phyloP scores from a whole-genome alignment of 2,113 vertebrate species.

The Ciconia stormi region DNA sequence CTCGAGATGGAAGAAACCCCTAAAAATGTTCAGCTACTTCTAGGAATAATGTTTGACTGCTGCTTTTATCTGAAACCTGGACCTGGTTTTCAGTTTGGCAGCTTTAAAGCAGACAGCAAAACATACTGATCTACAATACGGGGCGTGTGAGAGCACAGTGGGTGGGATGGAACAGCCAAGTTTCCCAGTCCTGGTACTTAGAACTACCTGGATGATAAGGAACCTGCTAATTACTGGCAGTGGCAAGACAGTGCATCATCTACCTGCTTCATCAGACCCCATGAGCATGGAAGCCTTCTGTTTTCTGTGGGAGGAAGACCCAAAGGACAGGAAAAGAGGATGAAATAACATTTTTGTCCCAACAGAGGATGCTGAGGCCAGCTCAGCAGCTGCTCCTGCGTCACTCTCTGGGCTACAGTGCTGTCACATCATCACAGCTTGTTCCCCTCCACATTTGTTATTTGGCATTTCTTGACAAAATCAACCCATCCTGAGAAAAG shows the following conservation, averaged over 20 bases:
- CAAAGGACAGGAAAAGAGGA: neutral
- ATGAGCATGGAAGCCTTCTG: neutral
- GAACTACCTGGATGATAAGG: neutral
- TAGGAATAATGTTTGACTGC: neutral
- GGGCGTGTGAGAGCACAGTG: fast-evolving
- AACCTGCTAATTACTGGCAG: neutral
- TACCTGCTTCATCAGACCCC: neutral
- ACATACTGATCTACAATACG: fast-evolving
- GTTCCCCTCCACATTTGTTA: neutral
- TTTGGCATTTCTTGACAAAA: neutral
- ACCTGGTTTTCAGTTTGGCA: neutral
- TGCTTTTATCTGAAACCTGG: neutral
- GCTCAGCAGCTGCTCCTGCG: neutral
- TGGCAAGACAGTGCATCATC: neutral
- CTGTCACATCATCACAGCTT: neutral
- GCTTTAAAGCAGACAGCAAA: neutral
- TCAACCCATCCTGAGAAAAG: neutral
- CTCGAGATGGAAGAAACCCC: neutral
- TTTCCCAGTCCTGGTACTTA: neutral
- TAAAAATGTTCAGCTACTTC: neutral
- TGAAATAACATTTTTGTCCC: neutral
- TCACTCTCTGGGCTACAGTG: neutral
- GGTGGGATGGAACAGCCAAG: neutral
- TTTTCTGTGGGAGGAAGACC: neutral
- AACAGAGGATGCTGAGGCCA: neutral